phyloP scores from a whole-genome alignment of 2,113 vertebrate genomes.

The Rhinolophus ferrumequinum region DNA sequence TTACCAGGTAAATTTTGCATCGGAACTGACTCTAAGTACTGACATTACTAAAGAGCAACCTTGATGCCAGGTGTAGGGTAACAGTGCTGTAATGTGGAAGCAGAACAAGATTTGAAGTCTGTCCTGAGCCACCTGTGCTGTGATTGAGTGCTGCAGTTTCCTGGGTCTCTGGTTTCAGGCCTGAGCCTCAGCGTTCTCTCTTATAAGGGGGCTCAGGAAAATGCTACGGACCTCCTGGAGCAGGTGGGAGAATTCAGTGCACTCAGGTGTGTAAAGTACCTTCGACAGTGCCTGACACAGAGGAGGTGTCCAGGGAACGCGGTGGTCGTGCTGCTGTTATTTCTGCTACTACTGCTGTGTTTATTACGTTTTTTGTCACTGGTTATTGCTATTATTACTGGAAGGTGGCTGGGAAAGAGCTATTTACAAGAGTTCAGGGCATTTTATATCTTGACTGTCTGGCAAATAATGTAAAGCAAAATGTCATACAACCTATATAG shows the following conservation, averaged over 20 bases:
- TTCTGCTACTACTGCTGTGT: not conserved
- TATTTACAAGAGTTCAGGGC: not conserved
- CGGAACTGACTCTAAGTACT: not conserved
- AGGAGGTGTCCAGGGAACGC: not conserved
- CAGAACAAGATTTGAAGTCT: not conserved
- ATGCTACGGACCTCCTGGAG: too few species aligned
- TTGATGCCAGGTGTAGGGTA: not conserved
- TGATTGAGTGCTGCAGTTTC: not conserved
- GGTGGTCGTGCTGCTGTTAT: not conserved
- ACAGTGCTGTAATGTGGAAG: not conserved
- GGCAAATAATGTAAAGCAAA: not conserved
- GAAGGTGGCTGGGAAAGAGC: not conserved
- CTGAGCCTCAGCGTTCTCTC: not conserved
- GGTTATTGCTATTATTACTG: not conserved
- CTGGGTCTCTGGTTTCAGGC: not conserved
- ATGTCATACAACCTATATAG: not conserved
- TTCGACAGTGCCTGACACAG: accelerated
- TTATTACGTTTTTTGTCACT: not conserved
- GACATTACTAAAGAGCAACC: not conserved
- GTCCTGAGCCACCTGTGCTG: not conserved
- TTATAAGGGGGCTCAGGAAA: not conserved
- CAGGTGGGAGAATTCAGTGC: not conserved
- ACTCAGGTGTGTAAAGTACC: not conserved
- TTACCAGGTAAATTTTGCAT: not conserved
- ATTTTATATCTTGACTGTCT: not conserved